Base-by-base conservation (phyloP, 1,140 invertebrate species). In the Anagrus nilaparvatae region DNA sequence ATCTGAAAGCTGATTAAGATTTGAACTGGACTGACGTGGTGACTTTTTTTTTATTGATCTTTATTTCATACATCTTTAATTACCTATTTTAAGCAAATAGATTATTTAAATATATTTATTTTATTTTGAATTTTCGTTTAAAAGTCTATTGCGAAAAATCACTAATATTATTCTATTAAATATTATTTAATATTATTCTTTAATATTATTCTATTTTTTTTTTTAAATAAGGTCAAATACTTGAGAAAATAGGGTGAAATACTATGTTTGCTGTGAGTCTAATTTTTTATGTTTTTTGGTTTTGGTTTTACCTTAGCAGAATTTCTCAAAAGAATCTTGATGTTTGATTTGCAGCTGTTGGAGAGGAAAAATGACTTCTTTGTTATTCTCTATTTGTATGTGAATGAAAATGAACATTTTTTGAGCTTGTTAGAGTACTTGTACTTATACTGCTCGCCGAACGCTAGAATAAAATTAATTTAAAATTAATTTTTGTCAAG, bases 391-490 rank as follows among this genome's bases (percentile, higher is more conserved):
- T 55, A 49, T 55, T 60, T 34, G 54, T 53, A 49, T 63, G 62
- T 19, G 59, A 52, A 50, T 61, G 63, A 49, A 65, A 65, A 56
- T 64, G 61, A 57, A 55, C 63, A 49, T 65, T 59, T 51, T 65
- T 61, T 21, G 63, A 55, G 51, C 63, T 64, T 13, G 63, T 64
- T 19, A 65, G 57, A 28, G 63, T 65, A 51, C 63, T 65, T 46
- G 61, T 62, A 50, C 61, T 64, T 46, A 60, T 65, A 50, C 61
- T 62, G 40, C 60, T 64, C 19, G 60, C 51, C 38, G 63, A 65
- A 39, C 63, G 54, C 63, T 65, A 47, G 19, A 56, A 48, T 51
- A 45, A 31, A 46, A 29, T 32, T 30, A 29, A 32, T 36, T 7
- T 12, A 37, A 37, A 19, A 20, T 32, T 35, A 29, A 40, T 24